These are phyloP conservation scores for Micromussa lordhowensis DNA, from an alignment of 92 coral and sea anemone genomes.

Conservation along the genomic window DNA sequence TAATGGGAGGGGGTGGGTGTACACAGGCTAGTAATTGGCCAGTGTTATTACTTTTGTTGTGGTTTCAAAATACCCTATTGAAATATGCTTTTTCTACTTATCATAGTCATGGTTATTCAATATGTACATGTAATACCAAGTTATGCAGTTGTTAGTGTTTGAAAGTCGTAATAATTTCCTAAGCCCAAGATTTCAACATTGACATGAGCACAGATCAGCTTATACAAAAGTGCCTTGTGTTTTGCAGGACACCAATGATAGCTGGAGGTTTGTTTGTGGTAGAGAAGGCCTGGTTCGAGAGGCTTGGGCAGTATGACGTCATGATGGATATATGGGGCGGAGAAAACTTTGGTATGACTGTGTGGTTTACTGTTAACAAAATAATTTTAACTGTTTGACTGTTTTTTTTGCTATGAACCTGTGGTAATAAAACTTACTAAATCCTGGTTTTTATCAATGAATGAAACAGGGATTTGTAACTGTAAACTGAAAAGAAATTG, in stretches of 20 bases:
- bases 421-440: background rate
- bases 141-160: no score
- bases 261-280: slow-evolving; percentile 98
- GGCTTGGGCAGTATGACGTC: slow-evolving; percentile 92
- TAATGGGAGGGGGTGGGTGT: no score
- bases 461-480: background rate
- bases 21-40: no score
- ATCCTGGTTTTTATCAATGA: background rate
- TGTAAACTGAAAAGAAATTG: background rate
- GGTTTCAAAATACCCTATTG: no score
- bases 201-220: background rate
- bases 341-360: slow-evolving; percentile 97
- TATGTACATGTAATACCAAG: no score
- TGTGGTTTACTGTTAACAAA: background rate
- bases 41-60: no score
- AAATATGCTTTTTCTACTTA: no score
- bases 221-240: background rate
- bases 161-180: background rate
- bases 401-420: background rate
- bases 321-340: slow-evolving; percentile 99
- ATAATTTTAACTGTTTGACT: no score
- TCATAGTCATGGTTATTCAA: background rate
- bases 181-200: background rate
- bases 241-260: slow-evolving; percentile 92
- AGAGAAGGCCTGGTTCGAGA: slow-evolving; percentile 86